Evolutionary conservation across 2,113 vertebrate genomes (phyloP).

Genomic region (Lasiurus cinereus): DNA sequence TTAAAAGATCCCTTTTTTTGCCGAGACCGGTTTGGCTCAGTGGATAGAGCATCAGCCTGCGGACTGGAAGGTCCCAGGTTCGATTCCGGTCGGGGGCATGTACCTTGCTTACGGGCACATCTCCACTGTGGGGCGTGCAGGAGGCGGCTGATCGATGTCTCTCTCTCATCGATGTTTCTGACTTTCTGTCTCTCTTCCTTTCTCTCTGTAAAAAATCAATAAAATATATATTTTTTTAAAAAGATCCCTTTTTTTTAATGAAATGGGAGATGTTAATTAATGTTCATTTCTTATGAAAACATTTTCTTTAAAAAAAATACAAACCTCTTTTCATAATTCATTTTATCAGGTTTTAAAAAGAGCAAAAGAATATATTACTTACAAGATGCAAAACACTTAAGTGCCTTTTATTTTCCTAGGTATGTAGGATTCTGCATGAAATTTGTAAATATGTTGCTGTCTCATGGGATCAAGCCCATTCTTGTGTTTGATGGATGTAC

Average conservation of each 20-base stretch:
- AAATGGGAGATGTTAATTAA: not conserved
- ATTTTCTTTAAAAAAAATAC: not conserved
- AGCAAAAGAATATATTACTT: constrained; percentile 9
- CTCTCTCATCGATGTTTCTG: no score
- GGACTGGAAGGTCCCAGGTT: no score
- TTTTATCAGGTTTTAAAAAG: constrained; percentile 28
- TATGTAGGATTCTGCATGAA: constrained; percentile 98
- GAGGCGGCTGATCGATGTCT: no score
- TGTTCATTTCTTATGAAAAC: not conserved
- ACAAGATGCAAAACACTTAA: not conserved
- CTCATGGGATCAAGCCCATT: constrained; percentile 93
- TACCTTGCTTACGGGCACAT: no score
- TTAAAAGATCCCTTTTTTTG: constrained; percentile 21
- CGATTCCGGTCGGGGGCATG: no score
- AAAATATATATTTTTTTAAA: no score
- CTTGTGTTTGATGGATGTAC: constrained; percentile 98
- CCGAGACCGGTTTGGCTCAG: no score
- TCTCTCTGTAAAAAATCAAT: no score
- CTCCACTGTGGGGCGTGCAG: no score
- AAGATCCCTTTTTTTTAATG: not conserved
- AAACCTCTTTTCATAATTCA: not conserved
- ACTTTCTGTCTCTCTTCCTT: no score
- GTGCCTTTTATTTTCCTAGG: constrained; percentile 84
- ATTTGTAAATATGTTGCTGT: constrained; percentile 96
- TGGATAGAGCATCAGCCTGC: no score